These are phyloP conservation scores for Colistium nudipinnis DNA, from an alignment of 2,113 vertebrate species.

Conservation along the genomic window DNA sequence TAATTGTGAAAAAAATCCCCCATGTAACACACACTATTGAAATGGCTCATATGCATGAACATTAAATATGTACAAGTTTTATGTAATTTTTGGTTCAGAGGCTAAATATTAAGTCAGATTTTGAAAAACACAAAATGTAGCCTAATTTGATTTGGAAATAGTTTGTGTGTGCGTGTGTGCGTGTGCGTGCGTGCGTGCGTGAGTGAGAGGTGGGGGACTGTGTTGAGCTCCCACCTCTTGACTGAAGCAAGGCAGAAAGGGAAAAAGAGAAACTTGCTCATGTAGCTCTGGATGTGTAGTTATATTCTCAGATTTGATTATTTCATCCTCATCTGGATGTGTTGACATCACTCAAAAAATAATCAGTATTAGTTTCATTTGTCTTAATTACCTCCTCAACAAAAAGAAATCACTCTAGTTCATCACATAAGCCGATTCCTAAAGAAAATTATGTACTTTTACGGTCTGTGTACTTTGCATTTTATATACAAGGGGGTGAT, in stretches of 20 bases:
- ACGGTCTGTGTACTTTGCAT: constrained; percentile 68
- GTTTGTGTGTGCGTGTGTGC: not conserved
- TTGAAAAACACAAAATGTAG: constrained; percentile 50
- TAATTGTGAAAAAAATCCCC: constrained; percentile 38
- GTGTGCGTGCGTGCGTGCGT: constrained; percentile 12
- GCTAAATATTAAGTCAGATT: constrained; percentile 41
- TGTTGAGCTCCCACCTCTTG: constrained; percentile 29
- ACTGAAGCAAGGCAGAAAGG: constrained; percentile 59
- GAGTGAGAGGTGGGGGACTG: not conserved
- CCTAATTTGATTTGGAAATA: constrained; percentile 49
- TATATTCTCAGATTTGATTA: constrained; percentile 46
- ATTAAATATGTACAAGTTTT: constrained; percentile 63
- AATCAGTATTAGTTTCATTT: constrained; percentile 76
- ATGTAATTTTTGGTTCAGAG: constrained; percentile 35
- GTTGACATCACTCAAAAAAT: constrained; percentile 53
- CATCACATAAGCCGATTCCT: constrained; percentile 37
- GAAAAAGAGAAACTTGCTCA: constrained; percentile 49
- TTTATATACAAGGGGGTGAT: constrained; percentile 75
- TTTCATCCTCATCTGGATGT: constrained; percentile 39
- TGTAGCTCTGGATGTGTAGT: constrained; percentile 53
- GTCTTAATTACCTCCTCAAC: constrained; percentile 70
- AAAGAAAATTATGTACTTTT: constrained; percentile 49
- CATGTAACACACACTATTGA: constrained; percentile 50
- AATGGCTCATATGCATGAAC: constrained; percentile 67
- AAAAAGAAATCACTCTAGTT: constrained; percentile 33